A percentile compares a stretch with the other conserved stretches of the same genome.
These are phyloP conservation scores for Pomatorhinus ruficollis DNA, from an alignment of 2,113 vertebrate species.

Conservation along the genomic window DNA sequence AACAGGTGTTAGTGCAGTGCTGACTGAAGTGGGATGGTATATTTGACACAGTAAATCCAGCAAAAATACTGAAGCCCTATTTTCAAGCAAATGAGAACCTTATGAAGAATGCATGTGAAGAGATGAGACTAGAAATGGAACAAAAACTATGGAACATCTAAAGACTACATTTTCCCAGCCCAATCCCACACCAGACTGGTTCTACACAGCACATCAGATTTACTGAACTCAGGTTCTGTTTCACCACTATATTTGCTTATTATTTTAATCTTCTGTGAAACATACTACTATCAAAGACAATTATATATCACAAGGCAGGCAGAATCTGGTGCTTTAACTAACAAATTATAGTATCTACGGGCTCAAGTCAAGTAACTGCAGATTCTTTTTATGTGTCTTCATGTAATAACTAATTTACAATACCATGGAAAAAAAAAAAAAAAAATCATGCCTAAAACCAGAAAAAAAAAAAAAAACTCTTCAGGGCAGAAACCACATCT, in stretches of 20 bases:
- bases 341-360: neutral
- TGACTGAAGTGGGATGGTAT: accelerated
- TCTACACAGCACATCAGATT: neutral
- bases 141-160: neutral
- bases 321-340: neutral
- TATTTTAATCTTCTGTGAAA: neutral
- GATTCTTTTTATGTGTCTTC: neutral
- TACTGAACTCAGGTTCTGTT: neutral
- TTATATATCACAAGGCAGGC: neutral
- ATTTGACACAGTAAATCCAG: neutral
- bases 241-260: neutral
- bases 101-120: neutral
- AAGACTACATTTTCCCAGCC: neutral
- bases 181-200: neutral
- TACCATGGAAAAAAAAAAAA: neutral
- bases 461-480: neutral
- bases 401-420: neutral
- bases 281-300: neutral
- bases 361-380: neutral
- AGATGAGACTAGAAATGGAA: neutral
- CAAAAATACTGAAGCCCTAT: neutral
- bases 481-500: neutral
- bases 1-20: neutral
- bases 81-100: neutral
- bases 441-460: conserved; percentile 10